phyloP scores from a whole-genome alignment of 2,888 invertebrate species.

The Philonicus albiceps region DNA sequence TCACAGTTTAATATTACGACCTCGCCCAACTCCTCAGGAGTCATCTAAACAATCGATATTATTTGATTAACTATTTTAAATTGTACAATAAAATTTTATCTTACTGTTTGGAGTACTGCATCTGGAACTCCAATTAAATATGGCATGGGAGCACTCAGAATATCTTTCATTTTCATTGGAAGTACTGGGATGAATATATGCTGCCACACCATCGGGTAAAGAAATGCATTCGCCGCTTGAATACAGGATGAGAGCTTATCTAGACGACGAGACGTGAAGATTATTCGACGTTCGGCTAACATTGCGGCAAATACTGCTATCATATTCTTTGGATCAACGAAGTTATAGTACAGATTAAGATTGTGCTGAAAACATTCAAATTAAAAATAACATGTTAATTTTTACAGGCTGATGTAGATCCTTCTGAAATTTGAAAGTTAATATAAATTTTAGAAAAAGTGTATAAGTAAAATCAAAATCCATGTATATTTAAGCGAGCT shows the following conservation, averaged over 20 bases:
- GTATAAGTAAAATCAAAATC: no score
- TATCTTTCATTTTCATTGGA: constrained; percentile 88
- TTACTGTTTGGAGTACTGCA: constrained; percentile 73
- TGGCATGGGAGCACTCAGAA: constrained; percentile 95
- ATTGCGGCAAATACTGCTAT: constrained; percentile 94
- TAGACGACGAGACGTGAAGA: constrained; percentile 89
- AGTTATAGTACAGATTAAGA: constrained; percentile 96
- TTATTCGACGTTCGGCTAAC: constrained; percentile 91
- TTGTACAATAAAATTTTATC: constrained; percentile 51
- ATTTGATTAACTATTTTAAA: constrained; percentile 37
- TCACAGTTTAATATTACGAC: constrained; percentile 95
- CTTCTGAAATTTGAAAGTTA: no score
- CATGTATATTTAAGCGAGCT: no score
- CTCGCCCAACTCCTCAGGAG: constrained; percentile 87
- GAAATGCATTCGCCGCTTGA: constrained; percentile 91
- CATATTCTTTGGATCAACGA: constrained; percentile 95
- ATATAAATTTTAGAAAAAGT: no score
- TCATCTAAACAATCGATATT: constrained; percentile 61
- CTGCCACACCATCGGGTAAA: constrained; percentile 99
- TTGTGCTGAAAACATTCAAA: constrained; percentile 75
- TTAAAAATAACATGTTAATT: background rate
- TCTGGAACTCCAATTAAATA: constrained; percentile 95
- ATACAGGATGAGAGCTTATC: constrained; percentile 91
- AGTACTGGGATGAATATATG: constrained; percentile 97
- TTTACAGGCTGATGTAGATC: no score